Conservation (phyloP, 2,888 invertebrate species). For the Thyatira batis region DNA sequence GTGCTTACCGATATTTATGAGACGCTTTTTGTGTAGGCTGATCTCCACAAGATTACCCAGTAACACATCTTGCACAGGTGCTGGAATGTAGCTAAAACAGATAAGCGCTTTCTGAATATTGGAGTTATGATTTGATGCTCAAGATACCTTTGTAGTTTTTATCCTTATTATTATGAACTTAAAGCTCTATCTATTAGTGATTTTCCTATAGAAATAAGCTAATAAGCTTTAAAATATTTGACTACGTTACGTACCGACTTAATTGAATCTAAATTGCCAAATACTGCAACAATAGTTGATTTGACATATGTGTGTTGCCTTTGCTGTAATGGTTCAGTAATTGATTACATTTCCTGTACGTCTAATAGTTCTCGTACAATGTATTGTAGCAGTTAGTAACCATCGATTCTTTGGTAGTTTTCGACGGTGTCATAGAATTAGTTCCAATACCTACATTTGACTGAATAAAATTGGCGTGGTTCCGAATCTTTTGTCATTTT, state of each 20-base stretch:
- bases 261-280: slow-evolving; percentile 43
- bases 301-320: slow-evolving; percentile 43
- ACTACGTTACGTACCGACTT: slow-evolving; percentile 12
- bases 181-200: no score
- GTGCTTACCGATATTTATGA: slow-evolving; percentile 20
- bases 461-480: background rate
- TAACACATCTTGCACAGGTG: slow-evolving; percentile 12
- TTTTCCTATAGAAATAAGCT: background rate
- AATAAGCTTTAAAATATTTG: background rate
- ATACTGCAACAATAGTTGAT: slow-evolving; percentile 35
- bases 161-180: no score
- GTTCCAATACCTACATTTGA: background rate
- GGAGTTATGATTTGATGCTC: background rate
- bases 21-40: slow-evolving; percentile 15
- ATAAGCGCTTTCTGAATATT: background rate
- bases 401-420: slow-evolving; percentile 8
- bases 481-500: background rate
- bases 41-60: slow-evolving; percentile 17
- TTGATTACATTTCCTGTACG: slow-evolving; percentile 61
- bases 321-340: slow-evolving; percentile 35
- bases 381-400: slow-evolving; percentile 17
- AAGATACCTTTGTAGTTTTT: background rate
- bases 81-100: background rate
- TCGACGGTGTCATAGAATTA: slow-evolving; percentile 9
- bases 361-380: slow-evolving; percentile 35